phyloP scores from a whole-genome alignment of 2,113 vertebrate species.

The Hypomesus transpacificus region DNA sequence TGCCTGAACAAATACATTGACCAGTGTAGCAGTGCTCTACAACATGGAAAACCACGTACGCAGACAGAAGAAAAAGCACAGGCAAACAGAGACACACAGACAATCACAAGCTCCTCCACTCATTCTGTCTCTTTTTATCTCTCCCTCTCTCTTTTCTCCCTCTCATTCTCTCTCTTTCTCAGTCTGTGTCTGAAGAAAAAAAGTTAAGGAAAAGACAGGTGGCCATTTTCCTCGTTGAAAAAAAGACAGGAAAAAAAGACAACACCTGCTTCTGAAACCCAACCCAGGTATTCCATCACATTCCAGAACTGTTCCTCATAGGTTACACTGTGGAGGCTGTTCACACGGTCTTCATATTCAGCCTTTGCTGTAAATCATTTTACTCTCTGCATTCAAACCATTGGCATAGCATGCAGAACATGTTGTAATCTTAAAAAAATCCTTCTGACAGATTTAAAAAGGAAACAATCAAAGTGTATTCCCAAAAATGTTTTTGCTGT shows the following conservation, averaged over 20 bases:
- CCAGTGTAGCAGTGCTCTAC: slow-evolving; percentile 45
- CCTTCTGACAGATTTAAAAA: no score
- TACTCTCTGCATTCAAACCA: not conserved
- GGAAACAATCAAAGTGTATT: no score
- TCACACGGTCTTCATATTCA: slow-evolving; percentile 61
- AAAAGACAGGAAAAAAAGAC: slow-evolving; percentile 65
- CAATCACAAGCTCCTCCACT: slow-evolving; percentile 10
- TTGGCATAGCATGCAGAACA: no score
- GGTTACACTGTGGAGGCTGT: slow-evolving; percentile 43
- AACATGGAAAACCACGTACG: slow-evolving; percentile 47
- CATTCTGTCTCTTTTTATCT: not conserved
- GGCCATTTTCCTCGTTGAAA: slow-evolving; percentile 62
- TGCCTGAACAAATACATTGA: slow-evolving; percentile 65
- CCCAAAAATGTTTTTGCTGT: no score
- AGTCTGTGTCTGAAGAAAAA: slow-evolving; percentile 23
- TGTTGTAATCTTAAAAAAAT: no score
- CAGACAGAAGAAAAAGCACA: slow-evolving; percentile 28
- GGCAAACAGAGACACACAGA: slow-evolving; percentile 37
- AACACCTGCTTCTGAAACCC: slow-evolving; percentile 82
- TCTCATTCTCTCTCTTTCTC: not conserved
- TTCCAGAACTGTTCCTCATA: slow-evolving; percentile 68
- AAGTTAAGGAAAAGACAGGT: slow-evolving; percentile 75
- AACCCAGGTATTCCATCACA: slow-evolving; percentile 77
- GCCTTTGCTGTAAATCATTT: slow-evolving; percentile 16
- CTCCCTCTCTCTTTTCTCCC: not conserved